Evolutionary conservation across 1,140 invertebrate genomes (phyloP).

Genomic region (Hycleus phaleratus): DNA sequence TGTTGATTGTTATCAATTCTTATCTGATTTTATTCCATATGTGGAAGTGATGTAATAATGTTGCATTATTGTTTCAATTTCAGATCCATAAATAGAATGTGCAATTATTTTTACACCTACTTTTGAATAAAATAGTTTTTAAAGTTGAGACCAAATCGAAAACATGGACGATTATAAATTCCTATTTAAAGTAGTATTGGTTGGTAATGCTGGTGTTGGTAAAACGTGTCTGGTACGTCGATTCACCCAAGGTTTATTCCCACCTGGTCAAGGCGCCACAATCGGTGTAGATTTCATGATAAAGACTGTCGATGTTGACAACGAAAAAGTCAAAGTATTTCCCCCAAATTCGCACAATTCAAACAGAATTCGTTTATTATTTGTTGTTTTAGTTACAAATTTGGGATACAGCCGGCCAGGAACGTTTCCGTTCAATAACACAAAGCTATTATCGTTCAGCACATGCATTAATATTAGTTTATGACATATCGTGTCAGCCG

Average conservation of each 20-base stretch:
- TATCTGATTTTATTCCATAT: no score
- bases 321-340: slow-evolving; percentile 94
- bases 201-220: slow-evolving; percentile 91
- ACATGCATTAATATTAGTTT: slow-evolving; percentile 94
- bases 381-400: slow-evolving; percentile 74
- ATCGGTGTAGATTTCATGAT: slow-evolving; percentile 99
- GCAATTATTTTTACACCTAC: slow-evolving; percentile 4
- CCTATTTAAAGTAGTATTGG: slow-evolving; percentile 93
- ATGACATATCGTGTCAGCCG: slow-evolving; percentile 94
- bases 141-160: background rate
- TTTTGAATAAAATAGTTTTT: no score
- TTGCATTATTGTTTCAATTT: background rate
- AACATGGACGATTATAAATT: slow-evolving; percentile 97
- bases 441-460: slow-evolving; percentile 97
- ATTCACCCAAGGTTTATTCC: slow-evolving; percentile 89
- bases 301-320: slow-evolving; percentile 96
- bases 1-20: no score
- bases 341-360: background rate
- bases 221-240: slow-evolving; percentile 88
- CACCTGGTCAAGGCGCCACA: slow-evolving; percentile 94
- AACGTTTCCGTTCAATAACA: slow-evolving; percentile 94
- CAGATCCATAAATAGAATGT: slow-evolving; percentile 9
- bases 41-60: no score
- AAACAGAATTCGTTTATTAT: background rate
- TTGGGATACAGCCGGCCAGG: slow-evolving; percentile 97